Base-by-base conservation (phyloP, 2,888 invertebrate genomes). In the Hirtodrosophila histrioides region DNA sequence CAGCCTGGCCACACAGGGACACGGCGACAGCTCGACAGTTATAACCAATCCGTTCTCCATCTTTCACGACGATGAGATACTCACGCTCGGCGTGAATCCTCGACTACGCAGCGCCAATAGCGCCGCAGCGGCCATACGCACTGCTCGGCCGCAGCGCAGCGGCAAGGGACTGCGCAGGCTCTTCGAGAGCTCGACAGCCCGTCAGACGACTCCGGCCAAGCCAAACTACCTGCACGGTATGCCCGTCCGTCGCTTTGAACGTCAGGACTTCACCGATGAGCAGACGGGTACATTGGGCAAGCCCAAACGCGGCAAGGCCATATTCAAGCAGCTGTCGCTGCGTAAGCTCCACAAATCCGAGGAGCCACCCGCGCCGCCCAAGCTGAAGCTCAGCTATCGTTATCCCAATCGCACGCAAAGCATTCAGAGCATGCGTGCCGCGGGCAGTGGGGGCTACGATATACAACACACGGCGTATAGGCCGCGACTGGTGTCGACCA, bases 31-130 rank as follows among this genome's bases (percentile, higher is more conserved):
- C 69, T 91, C 90, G 33, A 91, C 90, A 57, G 91, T 91, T 27
- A 91, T 91, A 33, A 91, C 91, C 8, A 91, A 91, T 76, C 91
- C 91, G 27, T 91, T 91, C 69, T 91, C 91, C 44, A 91, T 90
- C 33, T 90, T 89, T 39, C 90, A 90, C 57, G 91, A 91, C 33
- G 88, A 89, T 45, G 87, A 87, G 50, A 84, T 88, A 10, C 76
- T 90, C 10, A 89, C 88, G 3, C 66, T 89, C 0, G 87, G 79
- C 41, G 88, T 89, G 0, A 89, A 89, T 45, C 78, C 88, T 1
- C 79, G 89, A 0, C 69, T 88, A 23, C 77, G 90, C 8, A 75
- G 73, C 39, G 87, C 87, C n/a, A 77, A 73, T 0, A 86, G 58
- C 29, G 71, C 78, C 17, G 37, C 61, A 8, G 4, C 64, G 2